Evolutionary conservation across 1,140 invertebrate genomes (phyloP), one percentile per base, ranked within the genome.

Genomic region (Diprion similis): DNA sequence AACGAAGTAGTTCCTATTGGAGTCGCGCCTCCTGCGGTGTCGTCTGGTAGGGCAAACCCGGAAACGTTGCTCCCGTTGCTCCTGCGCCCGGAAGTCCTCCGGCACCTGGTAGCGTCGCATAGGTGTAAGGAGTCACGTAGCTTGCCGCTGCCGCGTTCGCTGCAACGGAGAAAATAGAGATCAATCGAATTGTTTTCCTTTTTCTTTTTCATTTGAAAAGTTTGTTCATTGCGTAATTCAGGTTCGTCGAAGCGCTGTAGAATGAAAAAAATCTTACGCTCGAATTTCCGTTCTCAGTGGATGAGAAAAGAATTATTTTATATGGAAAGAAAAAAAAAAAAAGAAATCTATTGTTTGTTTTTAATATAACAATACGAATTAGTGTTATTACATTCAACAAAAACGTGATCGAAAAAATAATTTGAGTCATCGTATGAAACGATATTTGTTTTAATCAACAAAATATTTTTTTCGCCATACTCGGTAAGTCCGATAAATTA

Each of bases 51-150:
- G 90, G 92, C 72, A 93, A 88, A 19, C 91, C 91, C 37, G 90
- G 89, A 76, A 92, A 90, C 59, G 89, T 89, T n/a, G 86, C 85
- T 10, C 85, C 87, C 64, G 86, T 84, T 15, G 85, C 77, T 10
- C 84, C 81, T 17, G 84, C 83, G 19, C 89, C 89, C 11, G 90
- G 92, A 64, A 92, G 87, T 66, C 84, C 89, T 47, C 87, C 89
- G 10, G 90, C 89, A 79, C 90, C 90, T 71, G 90, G 92, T 74
- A 94, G 83, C 47, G 90, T 86, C 19, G 91, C 90, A 78, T 92
- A 92, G 47, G 92, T 90, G 80, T 94, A 94, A 0, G 92, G 92
- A n/a, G 91, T 90, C 85, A 93, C 89, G 82, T 93, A 93, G 77
- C 92, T 92, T 9, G 92, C 92, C 47, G 91, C 91, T 1, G 88